phyloP scores from a whole-genome alignment of 30 jellyfish, hydroid and myxozoan species.

The Hydractinia symbiolongicarpus region DNA sequence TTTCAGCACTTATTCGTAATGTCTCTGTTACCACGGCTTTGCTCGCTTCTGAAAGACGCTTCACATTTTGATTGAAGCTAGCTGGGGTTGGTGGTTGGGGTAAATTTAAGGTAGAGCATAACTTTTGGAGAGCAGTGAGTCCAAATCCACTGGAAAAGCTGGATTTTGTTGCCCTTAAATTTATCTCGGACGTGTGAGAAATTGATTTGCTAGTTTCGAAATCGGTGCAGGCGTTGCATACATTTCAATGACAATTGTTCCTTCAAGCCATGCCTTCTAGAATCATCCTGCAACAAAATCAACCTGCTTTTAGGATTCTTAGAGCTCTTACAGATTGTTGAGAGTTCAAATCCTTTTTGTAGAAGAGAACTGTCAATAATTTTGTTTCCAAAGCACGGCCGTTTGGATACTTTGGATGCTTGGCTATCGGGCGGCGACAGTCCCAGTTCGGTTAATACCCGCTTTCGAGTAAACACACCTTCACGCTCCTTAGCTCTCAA shows the following conservation, averaged over 20 bases:
- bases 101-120: not conserved
- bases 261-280: not conserved
- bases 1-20: not conserved
- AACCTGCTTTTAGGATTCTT: not conserved
- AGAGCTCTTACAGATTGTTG: not conserved
- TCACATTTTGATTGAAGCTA: not conserved
- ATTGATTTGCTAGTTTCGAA: not conserved
- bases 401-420: not conserved
- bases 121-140: not conserved
- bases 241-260: not conserved
- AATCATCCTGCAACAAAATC: slow-evolving; percentile 11
- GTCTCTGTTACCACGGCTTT: not conserved
- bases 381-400: slow-evolving; percentile 11
- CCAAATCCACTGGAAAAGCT: not conserved
- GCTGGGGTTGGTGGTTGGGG: not conserved
- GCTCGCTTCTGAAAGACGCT: not conserved
- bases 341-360: not conserved
- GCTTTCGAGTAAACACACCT: not conserved
- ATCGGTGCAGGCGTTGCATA: not conserved
- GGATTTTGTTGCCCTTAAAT: not conserved
- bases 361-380: slow-evolving; percentile 3
- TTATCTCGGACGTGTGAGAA: not conserved
- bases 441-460: slow-evolving; percentile 2
- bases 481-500: not conserved
- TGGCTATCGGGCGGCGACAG: not conserved